Conservation (phyloP, 2,797 vertebrate genomes). For the Micrastur ruficollis region DNA sequence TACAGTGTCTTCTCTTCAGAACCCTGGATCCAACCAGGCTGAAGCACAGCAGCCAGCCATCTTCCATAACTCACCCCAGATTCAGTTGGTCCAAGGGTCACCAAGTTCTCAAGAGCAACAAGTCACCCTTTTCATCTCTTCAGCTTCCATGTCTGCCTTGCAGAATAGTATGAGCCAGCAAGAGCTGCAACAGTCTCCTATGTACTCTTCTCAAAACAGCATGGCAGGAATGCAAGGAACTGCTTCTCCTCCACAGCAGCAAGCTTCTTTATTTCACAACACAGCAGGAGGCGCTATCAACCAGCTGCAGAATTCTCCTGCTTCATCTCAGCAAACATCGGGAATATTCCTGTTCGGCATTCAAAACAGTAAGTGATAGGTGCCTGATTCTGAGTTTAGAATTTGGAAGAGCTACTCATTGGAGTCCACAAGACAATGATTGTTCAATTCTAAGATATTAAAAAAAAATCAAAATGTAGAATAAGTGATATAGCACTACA, state of each 20-base stretch:
- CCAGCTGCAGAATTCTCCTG: slow-evolving; percentile 83
- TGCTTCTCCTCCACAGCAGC: slow-evolving; percentile 86
- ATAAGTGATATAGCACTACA: neutral
- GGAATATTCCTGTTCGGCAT: slow-evolving; percentile 95
- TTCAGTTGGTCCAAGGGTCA: slow-evolving; percentile 87
- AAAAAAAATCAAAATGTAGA: neutral
- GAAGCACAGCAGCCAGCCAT: slow-evolving; percentile 85
- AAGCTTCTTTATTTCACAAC: slow-evolving; percentile 86
- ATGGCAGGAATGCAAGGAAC: slow-evolving; percentile 86
- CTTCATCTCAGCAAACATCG: slow-evolving; percentile 84
- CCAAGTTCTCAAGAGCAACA: slow-evolving; percentile 83
- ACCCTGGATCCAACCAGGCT: slow-evolving; percentile 77
- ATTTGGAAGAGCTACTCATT: neutral
- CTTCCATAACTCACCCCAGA: slow-evolving; percentile 92
- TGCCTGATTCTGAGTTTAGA: neutral
- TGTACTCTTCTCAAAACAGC: slow-evolving; percentile 87
- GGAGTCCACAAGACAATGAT: neutral
- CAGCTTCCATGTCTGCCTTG: slow-evolving; percentile 89
- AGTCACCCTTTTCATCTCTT: slow-evolving; percentile 90
- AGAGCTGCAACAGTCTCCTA: slow-evolving; percentile 86
- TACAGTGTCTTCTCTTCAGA: slow-evolving; percentile 78
- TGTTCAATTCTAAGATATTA: neutral
- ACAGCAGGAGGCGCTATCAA: slow-evolving; percentile 83
- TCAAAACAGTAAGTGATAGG: slow-evolving; percentile 87
- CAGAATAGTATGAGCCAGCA: slow-evolving; percentile 85